These are phyloP conservation scores for Liasis olivaceus DNA, from an alignment of 2,797 vertebrate genomes.

Conservation along the genomic window DNA sequence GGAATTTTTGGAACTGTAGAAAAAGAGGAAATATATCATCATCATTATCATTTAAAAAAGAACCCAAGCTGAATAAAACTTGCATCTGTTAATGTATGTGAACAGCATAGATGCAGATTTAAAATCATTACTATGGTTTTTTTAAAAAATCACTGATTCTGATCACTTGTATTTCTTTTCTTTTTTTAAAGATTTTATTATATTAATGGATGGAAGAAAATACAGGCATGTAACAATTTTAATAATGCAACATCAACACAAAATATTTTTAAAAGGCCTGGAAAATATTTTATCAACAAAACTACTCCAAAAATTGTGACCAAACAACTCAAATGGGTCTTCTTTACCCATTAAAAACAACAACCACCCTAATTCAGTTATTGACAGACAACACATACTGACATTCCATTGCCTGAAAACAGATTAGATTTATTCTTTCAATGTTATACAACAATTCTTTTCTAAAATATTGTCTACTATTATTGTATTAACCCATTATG, in stretches of 20 bases:
- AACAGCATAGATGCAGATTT: neutral
- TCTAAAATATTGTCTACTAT: neutral
- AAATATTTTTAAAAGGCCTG: neutral
- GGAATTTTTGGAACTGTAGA: neutral
- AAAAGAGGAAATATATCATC: neutral
- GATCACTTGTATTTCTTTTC: neutral
- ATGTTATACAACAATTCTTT: neutral
- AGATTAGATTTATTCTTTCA: neutral
- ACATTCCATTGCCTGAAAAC: neutral
- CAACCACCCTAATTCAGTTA: neutral
- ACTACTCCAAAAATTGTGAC: neutral
- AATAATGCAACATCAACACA: neutral
- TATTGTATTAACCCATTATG: neutral
- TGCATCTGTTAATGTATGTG: neutral
- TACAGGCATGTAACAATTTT: neutral
- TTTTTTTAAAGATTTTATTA: neutral
- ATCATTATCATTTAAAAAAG: neutral
- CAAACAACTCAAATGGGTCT: neutral
- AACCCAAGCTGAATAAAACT: neutral
- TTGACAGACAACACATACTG: neutral
- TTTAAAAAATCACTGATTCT: neutral
- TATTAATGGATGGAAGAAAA: neutral
- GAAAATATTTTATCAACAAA: neutral
- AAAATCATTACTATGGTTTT: neutral
- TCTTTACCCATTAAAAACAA: neutral